Evolutionary conservation across 2,888 invertebrate genomes (phyloP), one percentile per base, ranked within the genome.

Genomic region (Aelia acuminata): DNA sequence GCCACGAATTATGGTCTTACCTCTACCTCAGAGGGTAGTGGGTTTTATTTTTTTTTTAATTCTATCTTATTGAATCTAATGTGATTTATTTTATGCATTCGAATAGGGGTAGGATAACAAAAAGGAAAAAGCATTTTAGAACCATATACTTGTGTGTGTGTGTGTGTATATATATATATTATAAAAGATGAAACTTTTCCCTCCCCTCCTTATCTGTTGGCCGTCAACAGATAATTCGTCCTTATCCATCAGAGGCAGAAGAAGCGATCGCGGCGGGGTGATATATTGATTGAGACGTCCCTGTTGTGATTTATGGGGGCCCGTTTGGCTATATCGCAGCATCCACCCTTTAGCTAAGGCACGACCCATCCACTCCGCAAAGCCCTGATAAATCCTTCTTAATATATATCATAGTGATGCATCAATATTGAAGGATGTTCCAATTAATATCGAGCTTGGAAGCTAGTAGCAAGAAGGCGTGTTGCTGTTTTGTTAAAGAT

Each of bases 221-320:
- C 75, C 75, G 39, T 57, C 57, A 3, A 31, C 63, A 35, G 13
- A 70, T 35, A 70, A 70, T 70, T 35, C 63, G 63, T 35, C 80
- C 43, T 80, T 80, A 80, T 80, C 80, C 43, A 80, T 43, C 43
- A 43, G 11, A 47, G 43, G 13, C 13, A 22, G 3, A 10, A 80
- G 43, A 80, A 80, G 22, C n/a, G 43, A 80, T 80, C 43, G 18
- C 43, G n/a, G 80, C 11, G n/a, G 80, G n/a, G 43, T 80, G 80
- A 80, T 80, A 80, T 80, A 80, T 80, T 80, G 80, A 80, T 80
- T 43, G 80, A 43, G 80, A 47, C 80, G 80, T n/a, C n/a, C 39
- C 43, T 11, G 15, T 47, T 47, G 8, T 80, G 80, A 47, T 80
- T 80, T 39, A 80, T 80, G 22, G 43, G 18, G 10, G 18, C 39